Evolutionary conservation across 2,113 vertebrate species (phyloP).

Genomic region (Rhabdomys dilectus): DNA sequence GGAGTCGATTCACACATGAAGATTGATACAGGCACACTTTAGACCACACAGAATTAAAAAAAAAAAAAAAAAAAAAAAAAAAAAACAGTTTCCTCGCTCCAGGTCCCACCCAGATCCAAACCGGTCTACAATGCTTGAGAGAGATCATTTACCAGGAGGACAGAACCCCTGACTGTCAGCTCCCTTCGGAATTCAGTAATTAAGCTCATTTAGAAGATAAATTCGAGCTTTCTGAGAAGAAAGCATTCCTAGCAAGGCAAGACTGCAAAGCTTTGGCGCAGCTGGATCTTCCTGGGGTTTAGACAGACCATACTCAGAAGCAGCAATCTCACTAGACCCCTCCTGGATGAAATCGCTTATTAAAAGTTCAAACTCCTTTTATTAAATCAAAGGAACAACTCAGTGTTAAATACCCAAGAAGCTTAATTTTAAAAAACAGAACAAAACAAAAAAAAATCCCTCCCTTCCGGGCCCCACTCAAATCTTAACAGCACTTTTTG

Average conservation of each 20-base stretch:
- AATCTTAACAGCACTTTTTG: background rate
- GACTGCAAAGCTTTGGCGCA: background rate
- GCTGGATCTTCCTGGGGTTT: background rate
- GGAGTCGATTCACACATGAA: background rate
- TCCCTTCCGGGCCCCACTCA: background rate
- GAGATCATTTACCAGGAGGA: background rate
- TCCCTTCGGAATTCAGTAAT: slow-evolving; percentile 11
- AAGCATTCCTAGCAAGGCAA: background rate
- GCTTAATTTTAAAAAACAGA: background rate
- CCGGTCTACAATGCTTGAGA: background rate
- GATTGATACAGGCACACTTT: background rate
- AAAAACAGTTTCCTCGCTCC: background rate
- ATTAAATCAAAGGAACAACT: background rate
- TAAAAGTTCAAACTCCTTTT: background rate
- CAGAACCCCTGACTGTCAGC: background rate
- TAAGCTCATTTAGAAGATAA: slow-evolving; percentile 34
- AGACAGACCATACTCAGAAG: background rate
- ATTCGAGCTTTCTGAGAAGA: background rate
- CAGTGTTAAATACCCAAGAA: background rate
- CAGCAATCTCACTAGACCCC: background rate
- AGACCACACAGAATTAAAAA: background rate
- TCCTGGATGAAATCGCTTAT: background rate
- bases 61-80: background rate
- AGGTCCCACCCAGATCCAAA: background rate
- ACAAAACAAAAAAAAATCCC: background rate